phyloP scores from a whole-genome alignment of 2,797 vertebrate species.

The Bovichtus variegatus region DNA sequence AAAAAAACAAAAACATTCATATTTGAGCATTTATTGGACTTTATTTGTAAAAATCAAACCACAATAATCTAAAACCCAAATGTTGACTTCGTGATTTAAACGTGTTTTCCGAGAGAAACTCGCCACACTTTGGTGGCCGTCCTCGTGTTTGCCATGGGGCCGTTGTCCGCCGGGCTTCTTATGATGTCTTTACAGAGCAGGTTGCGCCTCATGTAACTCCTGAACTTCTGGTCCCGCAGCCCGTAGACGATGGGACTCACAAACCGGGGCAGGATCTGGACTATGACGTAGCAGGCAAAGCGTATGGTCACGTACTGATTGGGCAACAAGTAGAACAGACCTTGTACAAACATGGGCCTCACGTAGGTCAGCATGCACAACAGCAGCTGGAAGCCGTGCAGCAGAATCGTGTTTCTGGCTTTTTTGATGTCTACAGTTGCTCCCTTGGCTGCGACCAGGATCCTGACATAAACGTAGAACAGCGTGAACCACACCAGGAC shows the following conservation, averaged over 20 bases:
- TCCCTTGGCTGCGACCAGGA: slow-evolving; percentile 61
- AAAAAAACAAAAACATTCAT: too few species aligned
- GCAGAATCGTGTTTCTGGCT: slow-evolving; percentile 65
- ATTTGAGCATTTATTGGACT: too few species aligned
- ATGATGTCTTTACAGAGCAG: slow-evolving; percentile 22
- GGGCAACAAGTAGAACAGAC: slow-evolving; percentile 31
- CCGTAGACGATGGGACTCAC: slow-evolving; percentile 61
- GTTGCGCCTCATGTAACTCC: slow-evolving; percentile 30
- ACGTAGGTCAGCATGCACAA: slow-evolving; percentile 56
- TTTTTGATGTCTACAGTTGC: slow-evolving; percentile 32
- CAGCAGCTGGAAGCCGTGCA: slow-evolving; percentile 62
- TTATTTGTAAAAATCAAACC: too few species aligned
- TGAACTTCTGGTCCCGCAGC: slow-evolving; percentile 56
- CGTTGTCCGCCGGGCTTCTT: background rate
- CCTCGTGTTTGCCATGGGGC: background rate
- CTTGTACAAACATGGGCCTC: slow-evolving; percentile 18
- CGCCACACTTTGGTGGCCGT: background rate
- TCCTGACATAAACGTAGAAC: slow-evolving; percentile 75
- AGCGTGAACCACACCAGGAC: slow-evolving; percentile 71
- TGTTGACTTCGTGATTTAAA: too few species aligned
- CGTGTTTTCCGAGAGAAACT: background rate
- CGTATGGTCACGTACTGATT: background rate
- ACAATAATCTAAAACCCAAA: too few species aligned
- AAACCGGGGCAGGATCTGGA: slow-evolving; percentile 55
- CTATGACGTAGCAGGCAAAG: slow-evolving; percentile 24